A percentile compares a stretch with the other conserved stretches of the same genome.
These are phyloP conservation scores for Drosophila melanosoma DNA, from an alignment of 2,888 invertebrate species.

Conservation along the genomic window DNA sequence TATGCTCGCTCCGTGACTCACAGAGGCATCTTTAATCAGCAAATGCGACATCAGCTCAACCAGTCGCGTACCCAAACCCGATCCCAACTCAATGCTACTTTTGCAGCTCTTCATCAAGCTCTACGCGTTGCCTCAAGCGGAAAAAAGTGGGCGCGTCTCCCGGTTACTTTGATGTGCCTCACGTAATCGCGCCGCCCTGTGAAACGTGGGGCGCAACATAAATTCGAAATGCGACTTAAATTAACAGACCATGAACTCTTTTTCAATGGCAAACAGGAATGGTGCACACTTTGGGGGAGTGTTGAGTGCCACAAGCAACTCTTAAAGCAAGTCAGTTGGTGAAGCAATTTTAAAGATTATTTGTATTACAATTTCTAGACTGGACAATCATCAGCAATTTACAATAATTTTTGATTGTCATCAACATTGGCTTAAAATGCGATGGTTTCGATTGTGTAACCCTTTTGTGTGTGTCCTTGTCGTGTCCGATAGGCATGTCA, in stretches of 20 bases:
- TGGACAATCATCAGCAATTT: not conserved
- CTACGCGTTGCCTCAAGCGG: slow-evolving; percentile 54
- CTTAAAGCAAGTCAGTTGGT: not conserved
- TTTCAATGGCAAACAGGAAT: slow-evolving; percentile 19
- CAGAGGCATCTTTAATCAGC: slow-evolving; percentile 68
- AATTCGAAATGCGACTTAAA: slow-evolving; percentile 50
- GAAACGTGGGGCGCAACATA: slow-evolving; percentile 40
- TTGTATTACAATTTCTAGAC: not conserved
- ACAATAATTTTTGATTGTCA: slow-evolving; percentile 2
- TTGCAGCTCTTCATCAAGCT: slow-evolving; percentile 45
- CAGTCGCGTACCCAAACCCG: not conserved
- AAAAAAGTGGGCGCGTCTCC: slow-evolving; percentile 58
- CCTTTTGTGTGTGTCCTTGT: slow-evolving; percentile 38
- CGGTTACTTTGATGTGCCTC: slow-evolving; percentile 77
- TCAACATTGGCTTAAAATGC: not conserved
- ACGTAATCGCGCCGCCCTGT: slow-evolving; percentile 54
- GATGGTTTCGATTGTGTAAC: slow-evolving; percentile 7
- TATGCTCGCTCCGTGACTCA: slow-evolving; percentile 8
- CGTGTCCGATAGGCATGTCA: slow-evolving; percentile 37
- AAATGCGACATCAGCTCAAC: slow-evolving; percentile 60
- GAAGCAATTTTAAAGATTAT: not conserved
- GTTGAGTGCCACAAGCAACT: not conserved
- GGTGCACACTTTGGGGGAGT: slow-evolving; percentile 12
- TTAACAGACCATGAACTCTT: slow-evolving; percentile 61
- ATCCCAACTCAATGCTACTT: slow-evolving; percentile 8